Conservation (phyloP, 2,113 vertebrate species). For the Psettodes erumei region DNA sequence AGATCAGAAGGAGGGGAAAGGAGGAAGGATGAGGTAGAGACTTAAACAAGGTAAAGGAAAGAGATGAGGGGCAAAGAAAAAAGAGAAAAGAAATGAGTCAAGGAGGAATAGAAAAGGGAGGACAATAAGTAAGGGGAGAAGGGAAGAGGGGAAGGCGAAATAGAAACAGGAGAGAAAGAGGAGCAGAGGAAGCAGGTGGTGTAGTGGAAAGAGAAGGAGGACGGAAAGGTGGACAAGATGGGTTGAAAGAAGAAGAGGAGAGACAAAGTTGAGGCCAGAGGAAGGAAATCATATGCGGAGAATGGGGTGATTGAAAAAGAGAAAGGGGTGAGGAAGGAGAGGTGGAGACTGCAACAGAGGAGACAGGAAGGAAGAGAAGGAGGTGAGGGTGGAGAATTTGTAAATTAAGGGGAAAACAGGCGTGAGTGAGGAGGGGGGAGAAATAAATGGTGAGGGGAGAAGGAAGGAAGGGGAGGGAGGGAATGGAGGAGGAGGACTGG, state of each 20-base stretch:
- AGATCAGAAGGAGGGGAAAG: neutral
- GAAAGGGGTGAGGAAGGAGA: neutral
- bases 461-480: neutral
- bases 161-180: neutral
- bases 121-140: neutral
- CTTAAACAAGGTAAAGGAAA: neutral
- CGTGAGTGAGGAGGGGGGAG: neutral
- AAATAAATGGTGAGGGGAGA: neutral
- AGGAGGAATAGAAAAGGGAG: neutral
- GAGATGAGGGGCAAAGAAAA: constrained; percentile 1
- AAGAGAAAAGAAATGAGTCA: neutral
- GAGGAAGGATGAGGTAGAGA: neutral
- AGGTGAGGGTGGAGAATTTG: neutral
- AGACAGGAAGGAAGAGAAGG: neutral
- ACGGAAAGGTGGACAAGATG: neutral
- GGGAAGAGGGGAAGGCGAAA: neutral
- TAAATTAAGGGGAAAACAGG: neutral
- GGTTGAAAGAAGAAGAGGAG: neutral
- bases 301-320: neutral
- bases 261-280: neutral
- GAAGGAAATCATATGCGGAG: neutral
- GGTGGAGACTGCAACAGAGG: neutral
- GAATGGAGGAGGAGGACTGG: constrained; percentile 11
- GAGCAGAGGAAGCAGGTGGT: neutral
- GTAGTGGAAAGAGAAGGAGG: neutral